phyloP scores from a whole-genome alignment of 2,113 vertebrate genomes.

The Mobula hypostoma region DNA sequence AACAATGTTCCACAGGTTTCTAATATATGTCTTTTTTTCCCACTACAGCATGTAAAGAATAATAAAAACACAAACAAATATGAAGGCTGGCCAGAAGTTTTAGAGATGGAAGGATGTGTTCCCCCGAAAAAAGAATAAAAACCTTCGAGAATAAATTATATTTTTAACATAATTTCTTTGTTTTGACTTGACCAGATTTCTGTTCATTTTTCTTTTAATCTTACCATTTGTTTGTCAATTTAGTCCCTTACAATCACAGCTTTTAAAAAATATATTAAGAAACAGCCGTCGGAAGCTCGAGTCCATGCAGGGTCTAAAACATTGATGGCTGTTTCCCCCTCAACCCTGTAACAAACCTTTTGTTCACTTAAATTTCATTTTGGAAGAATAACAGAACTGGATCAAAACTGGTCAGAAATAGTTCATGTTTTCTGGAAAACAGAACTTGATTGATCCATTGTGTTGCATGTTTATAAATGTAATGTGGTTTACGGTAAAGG shows the following conservation, averaged over 20 bases:
- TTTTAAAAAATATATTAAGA: no score
- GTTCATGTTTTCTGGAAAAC: neutral
- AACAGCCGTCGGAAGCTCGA: neutral
- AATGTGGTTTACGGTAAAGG: neutral
- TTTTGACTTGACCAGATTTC: neutral
- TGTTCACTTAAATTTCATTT: neutral
- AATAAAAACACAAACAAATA: constrained; percentile 91
- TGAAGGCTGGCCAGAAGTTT: constrained; percentile 93
- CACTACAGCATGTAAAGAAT: constrained; percentile 85
- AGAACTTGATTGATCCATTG: neutral
- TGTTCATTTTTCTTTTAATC: neutral
- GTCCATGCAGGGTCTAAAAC: neutral
- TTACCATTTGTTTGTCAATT: neutral
- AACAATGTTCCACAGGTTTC: neutral
- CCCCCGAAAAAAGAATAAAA: constrained; percentile 73
- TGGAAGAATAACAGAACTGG: neutral
- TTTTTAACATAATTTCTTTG: neutral
- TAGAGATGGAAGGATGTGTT: constrained; percentile 97
- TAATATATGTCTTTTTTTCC: constrained; percentile 39
- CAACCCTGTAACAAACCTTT: neutral
- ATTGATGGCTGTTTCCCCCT: neutral
- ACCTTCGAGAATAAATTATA: neutral
- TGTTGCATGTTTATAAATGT: neutral
- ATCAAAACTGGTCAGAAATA: neutral
- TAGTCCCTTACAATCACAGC: neutral